Evolutionary conservation across 2,888 invertebrate genomes (phyloP).

Genomic region (Ennomos erosarius): DNA sequence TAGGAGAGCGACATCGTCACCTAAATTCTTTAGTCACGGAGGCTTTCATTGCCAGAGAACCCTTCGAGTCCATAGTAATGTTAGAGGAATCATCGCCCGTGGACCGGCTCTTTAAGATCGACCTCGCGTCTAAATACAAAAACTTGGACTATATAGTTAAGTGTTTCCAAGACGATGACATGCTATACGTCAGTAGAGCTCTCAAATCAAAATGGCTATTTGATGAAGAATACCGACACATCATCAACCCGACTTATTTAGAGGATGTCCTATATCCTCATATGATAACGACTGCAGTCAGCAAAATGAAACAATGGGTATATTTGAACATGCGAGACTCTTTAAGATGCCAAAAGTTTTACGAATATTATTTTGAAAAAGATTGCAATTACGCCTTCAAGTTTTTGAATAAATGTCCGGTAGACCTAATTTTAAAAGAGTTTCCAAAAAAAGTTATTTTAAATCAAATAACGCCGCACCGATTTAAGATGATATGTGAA

Average conservation of each 20-base stretch:
- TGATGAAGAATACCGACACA: slow-evolving; percentile 28
- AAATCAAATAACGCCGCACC: slow-evolving; percentile 52
- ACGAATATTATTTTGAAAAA: slow-evolving; percentile 52
- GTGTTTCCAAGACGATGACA: slow-evolving; percentile 39
- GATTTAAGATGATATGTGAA: slow-evolving; percentile 60
- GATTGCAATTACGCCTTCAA: slow-evolving; percentile 54
- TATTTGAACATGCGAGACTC: slow-evolving; percentile 43
- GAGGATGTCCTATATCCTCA: slow-evolving; percentile 38
- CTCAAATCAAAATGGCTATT: slow-evolving; percentile 43
- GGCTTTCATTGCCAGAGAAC: slow-evolving; percentile 18
- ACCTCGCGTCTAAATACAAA: slow-evolving; percentile 36
- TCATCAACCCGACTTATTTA: slow-evolving; percentile 40
- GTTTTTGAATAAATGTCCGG: slow-evolving; percentile 56
- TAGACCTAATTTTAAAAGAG: slow-evolving; percentile 52
- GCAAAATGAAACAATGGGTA: slow-evolving; percentile 43
- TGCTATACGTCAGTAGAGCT: slow-evolving; percentile 43
- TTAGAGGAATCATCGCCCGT: slow-evolving; percentile 31
- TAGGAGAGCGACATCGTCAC: slow-evolving; percentile 49
- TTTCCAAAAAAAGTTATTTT: slow-evolving; percentile 42
- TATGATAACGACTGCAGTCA: slow-evolving; percentile 42
- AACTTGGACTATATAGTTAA: slow-evolving; percentile 32
- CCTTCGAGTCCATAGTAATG: slow-evolving; percentile 21
- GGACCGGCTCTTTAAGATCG: slow-evolving; percentile 44
- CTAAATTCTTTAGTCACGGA: slow-evolving; percentile 37
- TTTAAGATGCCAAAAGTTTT: slow-evolving; percentile 57